Evolutionary conservation across 2,797 vertebrate species (phyloP).

Genomic region (Syngnathus rostellatus): DNA sequence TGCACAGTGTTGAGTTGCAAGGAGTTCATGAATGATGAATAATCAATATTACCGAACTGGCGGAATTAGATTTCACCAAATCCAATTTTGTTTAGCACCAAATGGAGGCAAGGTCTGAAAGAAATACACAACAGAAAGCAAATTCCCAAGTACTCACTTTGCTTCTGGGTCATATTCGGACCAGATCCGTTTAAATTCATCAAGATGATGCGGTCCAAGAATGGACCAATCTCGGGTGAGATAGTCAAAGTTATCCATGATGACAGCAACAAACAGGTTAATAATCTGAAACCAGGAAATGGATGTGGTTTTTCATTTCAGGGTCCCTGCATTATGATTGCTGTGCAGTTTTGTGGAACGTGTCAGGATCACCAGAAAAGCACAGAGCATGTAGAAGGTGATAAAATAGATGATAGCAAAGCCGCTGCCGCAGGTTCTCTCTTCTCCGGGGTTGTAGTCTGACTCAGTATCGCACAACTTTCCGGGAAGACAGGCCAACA

Average conservation of each 20-base stretch:
- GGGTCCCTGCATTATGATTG: neutral
- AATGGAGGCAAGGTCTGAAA: neutral
- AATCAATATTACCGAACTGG: neutral
- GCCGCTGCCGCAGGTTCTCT: slow-evolving; percentile 86
- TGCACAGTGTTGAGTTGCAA: neutral
- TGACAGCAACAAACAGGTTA: slow-evolving; percentile 97
- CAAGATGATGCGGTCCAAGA: slow-evolving; percentile 94
- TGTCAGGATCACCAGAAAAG: slow-evolving; percentile 79
- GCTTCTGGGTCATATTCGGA: slow-evolving; percentile 98
- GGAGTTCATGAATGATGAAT: neutral
- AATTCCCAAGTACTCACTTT: slow-evolving; percentile 73
- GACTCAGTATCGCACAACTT: slow-evolving; percentile 91
- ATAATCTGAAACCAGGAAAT: slow-evolving; percentile 79
- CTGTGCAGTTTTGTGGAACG: neutral
- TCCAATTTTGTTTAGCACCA: too few relatives aligned
- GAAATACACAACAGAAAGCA: slow-evolving; percentile 5
- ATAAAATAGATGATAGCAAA: slow-evolving; percentile 98
- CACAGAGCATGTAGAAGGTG: slow-evolving; percentile 99
- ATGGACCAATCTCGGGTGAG: slow-evolving; percentile 99
- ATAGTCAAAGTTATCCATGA: slow-evolving; percentile 99
- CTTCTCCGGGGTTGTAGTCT: slow-evolving; percentile 84
- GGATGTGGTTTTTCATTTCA: neutral
- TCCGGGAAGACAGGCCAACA: slow-evolving; percentile 91
- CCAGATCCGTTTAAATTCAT: slow-evolving; percentile 99
- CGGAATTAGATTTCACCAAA: too few relatives aligned